Base-by-base conservation (phyloP, 2,113 vertebrate genomes). In the Sturnira hondurensis region DNA sequence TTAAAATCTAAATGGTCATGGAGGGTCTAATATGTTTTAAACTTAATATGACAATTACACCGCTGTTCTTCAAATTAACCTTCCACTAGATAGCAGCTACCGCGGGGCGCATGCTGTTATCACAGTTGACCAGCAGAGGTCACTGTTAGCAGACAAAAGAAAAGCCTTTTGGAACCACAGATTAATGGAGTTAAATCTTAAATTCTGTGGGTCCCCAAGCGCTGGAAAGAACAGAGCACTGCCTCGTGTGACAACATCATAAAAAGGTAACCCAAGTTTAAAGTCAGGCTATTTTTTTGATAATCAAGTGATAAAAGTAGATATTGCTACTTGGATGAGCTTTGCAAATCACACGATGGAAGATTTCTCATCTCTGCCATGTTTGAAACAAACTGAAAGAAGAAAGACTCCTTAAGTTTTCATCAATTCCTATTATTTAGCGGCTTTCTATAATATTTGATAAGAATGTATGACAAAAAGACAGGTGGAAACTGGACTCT, bases 61-160 rank as follows among this genome's bases (percentile, higher is more conserved):
- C 1, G 22, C 47, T 54, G 19, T 83, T 94, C 19, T 77, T 77
- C 6, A 61, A 91, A 19, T 80, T 61, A 68, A 65, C 31, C 3
- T 81, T 86, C 80, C 38, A 89, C 45, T 83, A 26, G 3, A 65
- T 7, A 36, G 17, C 16, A 67, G 4, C 47, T 84, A 17, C 14
- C 8, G 6, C 36, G 11, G 11, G 26, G n/a, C 13, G 7, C 43
- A 2, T n/a, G 95, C 2, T 74, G 1, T 91, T 96, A 33, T 24
- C 6, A 61, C 4, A 1, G 9, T 89, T 38, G 74, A 96, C 98
- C 99, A 95, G 94, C 94, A 99, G 99, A 97, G 99, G 99, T 97
- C 99, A 98, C 96, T 97, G 56, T 98, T 96, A 70, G 2, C 98
- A 97, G 97, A 86, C 90, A 97, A 98, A 98, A 97, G 88, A 89